phyloP scores from a whole-genome alignment of 1,140 invertebrate genomes.

The Bombus turneri region DNA sequence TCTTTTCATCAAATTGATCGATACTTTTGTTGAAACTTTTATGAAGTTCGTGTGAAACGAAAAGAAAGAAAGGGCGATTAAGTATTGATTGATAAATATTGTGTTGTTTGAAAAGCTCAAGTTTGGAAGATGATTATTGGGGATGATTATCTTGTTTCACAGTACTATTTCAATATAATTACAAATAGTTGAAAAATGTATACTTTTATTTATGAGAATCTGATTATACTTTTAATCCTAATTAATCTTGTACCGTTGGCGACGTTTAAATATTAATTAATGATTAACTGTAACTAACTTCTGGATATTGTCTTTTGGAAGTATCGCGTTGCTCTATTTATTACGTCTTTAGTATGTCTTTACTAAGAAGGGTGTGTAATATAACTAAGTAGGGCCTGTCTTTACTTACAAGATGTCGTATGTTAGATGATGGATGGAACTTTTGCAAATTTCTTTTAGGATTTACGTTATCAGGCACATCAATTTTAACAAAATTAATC shows the following conservation, averaged over 20 bases:
- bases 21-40: constrained; percentile 25
- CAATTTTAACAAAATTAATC: not conserved
- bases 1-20: constrained; percentile 18
- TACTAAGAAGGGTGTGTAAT: not conserved
- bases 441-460: not conserved
- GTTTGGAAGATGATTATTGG: not conserved
- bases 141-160: not conserved
- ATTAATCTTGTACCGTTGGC: not conserved
- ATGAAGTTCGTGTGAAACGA: not conserved
- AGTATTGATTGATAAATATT: not conserved
- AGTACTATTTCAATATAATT: not conserved
- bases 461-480: not conserved
- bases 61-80: not conserved
- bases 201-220: not conserved
- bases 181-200: too few relatives aligned
- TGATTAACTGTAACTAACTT: not conserved
- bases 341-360: not conserved
- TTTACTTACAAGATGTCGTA: not conserved
- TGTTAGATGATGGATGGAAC: constrained; percentile 6
- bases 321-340: not conserved
- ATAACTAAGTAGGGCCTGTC: not conserved
- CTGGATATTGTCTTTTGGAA: not conserved
- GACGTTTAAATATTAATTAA: too few relatives aligned
- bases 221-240: not conserved
- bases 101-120: not conserved